Evolutionary conservation across 2,113 vertebrate genomes (phyloP).

Genomic region (Nibea albiflora): DNA sequence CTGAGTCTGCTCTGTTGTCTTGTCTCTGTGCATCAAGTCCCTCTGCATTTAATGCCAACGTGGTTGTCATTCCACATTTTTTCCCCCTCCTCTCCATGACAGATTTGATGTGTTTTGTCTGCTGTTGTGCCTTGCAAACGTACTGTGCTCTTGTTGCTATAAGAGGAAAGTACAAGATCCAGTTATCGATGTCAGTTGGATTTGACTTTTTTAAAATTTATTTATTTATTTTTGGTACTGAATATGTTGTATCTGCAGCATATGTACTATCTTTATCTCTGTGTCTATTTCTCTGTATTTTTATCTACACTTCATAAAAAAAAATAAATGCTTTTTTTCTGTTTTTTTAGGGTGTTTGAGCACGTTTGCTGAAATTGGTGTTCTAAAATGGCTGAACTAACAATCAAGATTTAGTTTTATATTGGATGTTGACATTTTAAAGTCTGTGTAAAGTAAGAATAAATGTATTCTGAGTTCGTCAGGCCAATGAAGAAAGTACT

Average conservation of each 20-base stretch:
- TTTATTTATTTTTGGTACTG: not conserved
- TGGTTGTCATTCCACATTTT: conserved; percentile 1
- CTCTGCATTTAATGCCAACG: conserved; percentile 11
- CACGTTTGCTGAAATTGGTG: too few species aligned
- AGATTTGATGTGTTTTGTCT: conserved; percentile 16
- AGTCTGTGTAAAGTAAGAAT: too few species aligned
- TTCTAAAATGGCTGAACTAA: not conserved
- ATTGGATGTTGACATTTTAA: not conserved
- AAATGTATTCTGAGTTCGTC: too few species aligned
- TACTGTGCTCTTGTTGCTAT: not conserved
- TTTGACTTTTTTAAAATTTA: not conserved
- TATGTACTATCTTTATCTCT: not conserved
- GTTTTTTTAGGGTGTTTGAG: not conserved
- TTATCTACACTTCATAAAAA: not conserved
- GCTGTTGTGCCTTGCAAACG: conserved; percentile 32
- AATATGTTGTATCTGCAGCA: not conserved
- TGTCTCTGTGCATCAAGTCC: conserved; percentile 7
- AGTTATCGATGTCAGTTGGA: not conserved
- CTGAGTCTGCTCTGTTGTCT: conserved; percentile 6
- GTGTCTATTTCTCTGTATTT: not conserved
- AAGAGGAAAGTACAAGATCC: not conserved
- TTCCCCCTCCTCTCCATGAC: not conserved
- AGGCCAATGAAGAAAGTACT: too few species aligned
- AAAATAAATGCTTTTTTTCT: not conserved
- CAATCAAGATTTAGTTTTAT: not conserved